phyloP scores from a whole-genome alignment of 2,797 vertebrate species.

The Tolypeutes matacus region DNA sequence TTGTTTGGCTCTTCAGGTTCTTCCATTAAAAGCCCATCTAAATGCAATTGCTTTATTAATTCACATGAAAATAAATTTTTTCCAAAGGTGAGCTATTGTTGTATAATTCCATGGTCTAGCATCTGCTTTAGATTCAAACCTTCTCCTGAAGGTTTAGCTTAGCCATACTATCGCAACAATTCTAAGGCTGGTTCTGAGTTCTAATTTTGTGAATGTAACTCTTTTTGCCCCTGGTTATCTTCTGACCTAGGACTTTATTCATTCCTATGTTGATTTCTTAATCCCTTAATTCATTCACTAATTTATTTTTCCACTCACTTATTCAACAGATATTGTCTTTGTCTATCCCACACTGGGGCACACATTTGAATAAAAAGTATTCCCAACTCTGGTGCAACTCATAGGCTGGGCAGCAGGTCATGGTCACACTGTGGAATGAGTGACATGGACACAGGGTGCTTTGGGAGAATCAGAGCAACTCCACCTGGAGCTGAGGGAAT shows the following conservation, averaged over 20 bases:
- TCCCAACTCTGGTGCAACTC: not conserved
- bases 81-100: constrained; percentile 64
- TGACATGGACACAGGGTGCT: fast-evolving
- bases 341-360: not conserved
- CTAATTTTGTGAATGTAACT: not conserved
- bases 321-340: not conserved
- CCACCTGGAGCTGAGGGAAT: fast-evolving
- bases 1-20: constrained; percentile 22
- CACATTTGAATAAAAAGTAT: not conserved
- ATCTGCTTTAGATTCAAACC: constrained; percentile 69
- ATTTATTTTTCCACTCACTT: not conserved
- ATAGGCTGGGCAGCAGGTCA: not conserved
- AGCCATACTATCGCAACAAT: not conserved
- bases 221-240: not conserved
- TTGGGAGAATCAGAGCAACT: no score
- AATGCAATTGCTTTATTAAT: constrained; percentile 71
- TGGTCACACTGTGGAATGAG: not conserved
- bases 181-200: not conserved
- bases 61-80: constrained; percentile 69
- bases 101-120: not conserved
- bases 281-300: not conserved
- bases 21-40: constrained; percentile 70
- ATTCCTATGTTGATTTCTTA: not conserved
- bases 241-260: not conserved
- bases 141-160: constrained; percentile 39